A percentile compares a stretch with the other conserved stretches of the same genome.
phyloP scores from a whole-genome alignment of 2,113 vertebrate species.

The Arvicanthis niloticus region DNA sequence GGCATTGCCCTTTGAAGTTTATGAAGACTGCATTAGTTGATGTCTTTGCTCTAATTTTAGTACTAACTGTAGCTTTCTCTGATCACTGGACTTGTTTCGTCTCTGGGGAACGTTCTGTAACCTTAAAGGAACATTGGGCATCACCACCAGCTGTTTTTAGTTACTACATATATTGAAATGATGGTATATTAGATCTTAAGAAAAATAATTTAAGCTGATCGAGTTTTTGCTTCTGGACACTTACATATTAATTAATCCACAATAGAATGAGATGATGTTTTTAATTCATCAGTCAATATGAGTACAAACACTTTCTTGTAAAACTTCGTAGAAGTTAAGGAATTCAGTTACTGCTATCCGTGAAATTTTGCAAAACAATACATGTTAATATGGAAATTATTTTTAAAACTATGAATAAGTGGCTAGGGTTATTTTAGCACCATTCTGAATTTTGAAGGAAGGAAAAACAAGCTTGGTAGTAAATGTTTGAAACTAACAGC shows the following conservation, averaged over 20 bases:
- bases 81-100: not conserved
- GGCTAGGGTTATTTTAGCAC: not conserved
- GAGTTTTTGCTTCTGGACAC: slow-evolving; percentile 49
- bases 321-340: not conserved
- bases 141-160: slow-evolving; percentile 59
- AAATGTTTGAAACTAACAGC: not conserved
- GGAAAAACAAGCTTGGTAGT: not conserved
- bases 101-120: slow-evolving; percentile 10
- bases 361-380: not conserved
- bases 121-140: slow-evolving; percentile 13
- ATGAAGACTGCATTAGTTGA: not conserved
- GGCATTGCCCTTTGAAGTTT: not conserved
- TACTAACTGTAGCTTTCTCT: not conserved
- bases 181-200: slow-evolving; percentile 6
- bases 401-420: not conserved
- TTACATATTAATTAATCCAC: slow-evolving; percentile 62
- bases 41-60: slow-evolving; percentile 21
- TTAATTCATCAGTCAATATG: slow-evolving; percentile 36
- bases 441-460: not conserved
- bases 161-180: slow-evolving; percentile 52
- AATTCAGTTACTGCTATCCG: slow-evolving; percentile 1
- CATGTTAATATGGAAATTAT: not conserved
- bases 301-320: slow-evolving; percentile 7
- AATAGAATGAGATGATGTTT: slow-evolving; percentile 16
- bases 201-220: slow-evolving; percentile 57